Conservation (phyloP, 2,888 invertebrate species). For the Chalcis sispes region DNA sequence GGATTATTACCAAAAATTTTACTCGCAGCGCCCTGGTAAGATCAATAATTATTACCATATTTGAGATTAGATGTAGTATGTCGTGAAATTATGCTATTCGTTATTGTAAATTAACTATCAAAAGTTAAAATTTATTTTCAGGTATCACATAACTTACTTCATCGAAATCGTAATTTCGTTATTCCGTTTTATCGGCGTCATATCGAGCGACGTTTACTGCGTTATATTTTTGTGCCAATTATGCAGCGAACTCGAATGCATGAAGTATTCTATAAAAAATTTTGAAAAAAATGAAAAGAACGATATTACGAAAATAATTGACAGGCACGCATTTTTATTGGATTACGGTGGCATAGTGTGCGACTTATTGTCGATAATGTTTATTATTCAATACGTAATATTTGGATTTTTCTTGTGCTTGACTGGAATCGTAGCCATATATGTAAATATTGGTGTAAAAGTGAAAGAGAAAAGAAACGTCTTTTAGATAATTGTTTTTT, state of each 20-base stretch:
- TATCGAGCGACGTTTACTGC: neutral
- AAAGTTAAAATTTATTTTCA: neutral
- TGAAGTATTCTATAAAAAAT: neutral
- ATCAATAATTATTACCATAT: neutral
- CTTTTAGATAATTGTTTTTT: neutral
- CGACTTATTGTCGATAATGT: neutral
- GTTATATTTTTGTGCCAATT: constrained; percentile 29
- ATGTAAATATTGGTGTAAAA: neutral
- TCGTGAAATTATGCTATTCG: neutral
- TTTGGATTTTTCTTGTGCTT: neutral
- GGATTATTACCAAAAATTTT: neutral
- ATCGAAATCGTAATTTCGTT: neutral
- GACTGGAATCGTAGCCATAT: neutral
- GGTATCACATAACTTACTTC: constrained; percentile 14
- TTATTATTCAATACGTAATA: constrained; percentile 1
- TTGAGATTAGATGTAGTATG: too few relatives aligned
- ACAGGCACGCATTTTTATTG: constrained; percentile 2
- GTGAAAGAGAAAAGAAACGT: too few relatives aligned
- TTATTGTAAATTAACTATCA: neutral
- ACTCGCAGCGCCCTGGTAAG: constrained; percentile 10
- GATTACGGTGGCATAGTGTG: constrained; percentile 14
- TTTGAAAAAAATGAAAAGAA: neutral
- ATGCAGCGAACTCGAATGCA: neutral
- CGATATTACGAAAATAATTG: neutral
- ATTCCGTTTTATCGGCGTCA: neutral